These are phyloP conservation scores for Rhyacophila evoluta DNA, from an alignment of 2,888 invertebrate genomes.

Conservation along the genomic window DNA sequence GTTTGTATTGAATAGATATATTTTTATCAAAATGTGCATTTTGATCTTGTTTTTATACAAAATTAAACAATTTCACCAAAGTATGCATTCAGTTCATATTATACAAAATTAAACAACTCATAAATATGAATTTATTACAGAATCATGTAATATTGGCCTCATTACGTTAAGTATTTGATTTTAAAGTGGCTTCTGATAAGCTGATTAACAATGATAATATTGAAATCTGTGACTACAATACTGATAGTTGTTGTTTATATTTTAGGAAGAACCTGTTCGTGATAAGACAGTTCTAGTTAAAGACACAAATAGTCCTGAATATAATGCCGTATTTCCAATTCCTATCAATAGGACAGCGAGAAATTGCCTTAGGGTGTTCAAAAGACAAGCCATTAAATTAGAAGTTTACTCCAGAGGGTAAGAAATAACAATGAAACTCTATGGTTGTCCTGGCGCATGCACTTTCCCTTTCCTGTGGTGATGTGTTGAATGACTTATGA, in stretches of 20 bases:
- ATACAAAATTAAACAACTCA: too few relatives aligned
- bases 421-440: slow-evolving; percentile 59
- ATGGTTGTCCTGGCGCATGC: neutral
- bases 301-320: slow-evolving; percentile 90
- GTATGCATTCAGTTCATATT: too few relatives aligned
- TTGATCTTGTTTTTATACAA: too few relatives aligned
- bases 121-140: too few relatives aligned
- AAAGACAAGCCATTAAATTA: slow-evolving; percentile 89
- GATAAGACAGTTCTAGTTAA: slow-evolving; percentile 84
- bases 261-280: slow-evolving; percentile 77
- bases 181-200: too few relatives aligned
- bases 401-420: slow-evolving; percentile 95
- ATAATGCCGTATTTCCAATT: slow-evolving; percentile 83
- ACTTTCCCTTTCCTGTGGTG: neutral
- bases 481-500: neutral
- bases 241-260: neutral
- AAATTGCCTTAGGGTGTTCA: slow-evolving; percentile 87
- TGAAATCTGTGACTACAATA: too few relatives aligned
- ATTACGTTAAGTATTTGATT: too few relatives aligned
- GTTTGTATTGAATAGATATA: too few relatives aligned
- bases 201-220: too few relatives aligned
- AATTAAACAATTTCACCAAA: too few relatives aligned
- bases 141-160: too few relatives aligned
- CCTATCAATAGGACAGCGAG: slow-evolving; percentile 83
- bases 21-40: too few relatives aligned